phyloP scores from a whole-genome alignment of 2,113 vertebrate genomes.

The Camelus dromedarius region DNA sequence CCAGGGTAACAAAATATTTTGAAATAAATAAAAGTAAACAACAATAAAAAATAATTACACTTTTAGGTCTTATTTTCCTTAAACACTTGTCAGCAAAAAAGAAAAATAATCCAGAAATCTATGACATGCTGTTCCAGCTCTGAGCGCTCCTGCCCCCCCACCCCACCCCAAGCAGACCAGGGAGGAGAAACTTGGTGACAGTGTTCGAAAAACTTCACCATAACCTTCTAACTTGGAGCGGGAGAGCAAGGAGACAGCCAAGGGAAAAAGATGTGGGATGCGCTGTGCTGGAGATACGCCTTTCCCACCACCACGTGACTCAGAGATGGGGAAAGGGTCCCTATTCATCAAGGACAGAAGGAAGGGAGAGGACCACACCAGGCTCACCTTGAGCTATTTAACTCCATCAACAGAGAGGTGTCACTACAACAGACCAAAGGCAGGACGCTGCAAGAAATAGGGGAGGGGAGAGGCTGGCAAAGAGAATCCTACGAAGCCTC shows the following conservation, averaged over 20 bases:
- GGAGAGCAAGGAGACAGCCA: background rate
- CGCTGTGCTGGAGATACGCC: background rate
- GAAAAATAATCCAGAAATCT: conserved; percentile 4
- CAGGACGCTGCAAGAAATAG: background rate
- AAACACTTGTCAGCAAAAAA: conserved; percentile 11
- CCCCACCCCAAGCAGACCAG: background rate
- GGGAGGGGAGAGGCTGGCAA: background rate
- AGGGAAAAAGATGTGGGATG: background rate
- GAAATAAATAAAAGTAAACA: background rate
- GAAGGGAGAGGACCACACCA: background rate
- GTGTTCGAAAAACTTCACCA: background rate
- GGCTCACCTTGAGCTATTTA: background rate
- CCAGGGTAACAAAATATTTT: background rate
- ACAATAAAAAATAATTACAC: background rate
- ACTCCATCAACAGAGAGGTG: background rate
- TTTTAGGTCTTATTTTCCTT: background rate
- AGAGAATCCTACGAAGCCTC: background rate
- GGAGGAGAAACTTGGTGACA: background rate
- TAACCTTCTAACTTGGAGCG: background rate
- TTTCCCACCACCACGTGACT: background rate
- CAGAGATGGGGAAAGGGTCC: background rate
- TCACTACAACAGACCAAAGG: background rate
- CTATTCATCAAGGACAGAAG: background rate
- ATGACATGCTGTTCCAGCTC: background rate
- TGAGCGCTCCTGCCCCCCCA: background rate